Base-by-base conservation (phyloP, 2,888 invertebrate species). In the Sesamia inferens region DNA sequence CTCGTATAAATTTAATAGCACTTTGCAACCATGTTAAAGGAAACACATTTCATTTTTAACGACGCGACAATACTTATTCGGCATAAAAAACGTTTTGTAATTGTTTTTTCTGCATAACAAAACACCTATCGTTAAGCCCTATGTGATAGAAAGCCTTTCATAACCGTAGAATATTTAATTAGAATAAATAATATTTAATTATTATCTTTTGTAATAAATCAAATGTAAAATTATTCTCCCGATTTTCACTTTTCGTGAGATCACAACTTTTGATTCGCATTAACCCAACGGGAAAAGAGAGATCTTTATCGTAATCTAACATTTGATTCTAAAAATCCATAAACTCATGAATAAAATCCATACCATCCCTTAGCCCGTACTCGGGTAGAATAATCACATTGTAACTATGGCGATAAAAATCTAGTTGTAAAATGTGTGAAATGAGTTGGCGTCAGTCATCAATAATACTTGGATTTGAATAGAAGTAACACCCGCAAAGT, bases 1-100 rank as follows among this genome's bases (percentile, higher is more conserved):
- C 87, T 88, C 90, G 84, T 92, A 91, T 92, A 93, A 92, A 92
- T 92, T 93, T 93, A 92, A 93, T 92, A 90, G 91, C 90, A 88
- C 90, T 90, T 89, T 86, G 85, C 89, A 90, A 89, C 88, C 87
- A 90, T 90, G 89, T 89, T 88, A 89, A 90, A 90, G 91, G 91
- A 92, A 92, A 92, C 89, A 92, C 90, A 91, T 93, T 92, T 92
- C 91, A 92, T 92, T 92, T 92, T 93, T 93, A 93, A 93, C 90
- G 90, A 88, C 73, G 86, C 88, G 87, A 91, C 91, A 90, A 89
- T 90, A 90, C 88, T 89, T 87, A 68, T 57, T 83, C 65, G 63
- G 72, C 81, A 62, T 76, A 72, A 79, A 74, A 74, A 79, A 78
- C 48, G 67, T 67, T 71, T 61, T 74, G 64, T 62, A 68, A 74